Evolutionary conservation across 2,888 invertebrate species (phyloP).

Genomic region (Podabrus alpinus): DNA sequence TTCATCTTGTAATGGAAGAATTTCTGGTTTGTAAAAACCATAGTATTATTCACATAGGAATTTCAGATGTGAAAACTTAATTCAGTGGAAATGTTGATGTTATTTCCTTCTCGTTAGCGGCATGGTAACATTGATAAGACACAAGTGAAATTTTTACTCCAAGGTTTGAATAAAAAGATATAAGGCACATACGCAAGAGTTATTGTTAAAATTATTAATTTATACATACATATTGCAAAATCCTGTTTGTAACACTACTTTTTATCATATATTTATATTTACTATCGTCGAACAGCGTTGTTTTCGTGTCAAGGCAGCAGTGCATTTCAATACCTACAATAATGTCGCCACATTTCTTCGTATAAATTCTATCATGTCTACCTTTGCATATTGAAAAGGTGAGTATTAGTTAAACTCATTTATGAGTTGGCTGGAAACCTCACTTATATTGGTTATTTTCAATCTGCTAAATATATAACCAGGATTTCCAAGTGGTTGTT

Average conservation of each 20-base stretch:
- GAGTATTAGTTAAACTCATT: slow-evolving; percentile 18
- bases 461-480: background rate
- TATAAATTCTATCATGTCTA: slow-evolving; percentile 28
- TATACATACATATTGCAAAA: slow-evolving; percentile 19
- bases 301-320: slow-evolving; percentile 34
- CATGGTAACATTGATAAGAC: background rate
- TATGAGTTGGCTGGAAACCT: slow-evolving; percentile 12
- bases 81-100: background rate
- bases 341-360: slow-evolving; percentile 33
- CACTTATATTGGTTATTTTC: background rate
- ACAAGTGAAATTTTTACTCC: background rate
- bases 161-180: slow-evolving; percentile 4
- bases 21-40: background rate
- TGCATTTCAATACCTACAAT: slow-evolving; percentile 30
- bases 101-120: background rate
- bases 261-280: slow-evolving; percentile 11
- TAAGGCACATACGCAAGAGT: background rate
- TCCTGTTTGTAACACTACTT: slow-evolving; percentile 21
- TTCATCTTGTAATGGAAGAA: background rate
- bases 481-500: background rate
- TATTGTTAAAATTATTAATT: slow-evolving; percentile 22
- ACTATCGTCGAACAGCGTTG: slow-evolving; percentile 14
- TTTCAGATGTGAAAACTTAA: background rate
- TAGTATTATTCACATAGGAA: background rate
- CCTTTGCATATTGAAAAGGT: slow-evolving; percentile 23